Evolutionary conservation across 2,888 invertebrate species (phyloP).

Genomic region (Eilema sororculum): DNA sequence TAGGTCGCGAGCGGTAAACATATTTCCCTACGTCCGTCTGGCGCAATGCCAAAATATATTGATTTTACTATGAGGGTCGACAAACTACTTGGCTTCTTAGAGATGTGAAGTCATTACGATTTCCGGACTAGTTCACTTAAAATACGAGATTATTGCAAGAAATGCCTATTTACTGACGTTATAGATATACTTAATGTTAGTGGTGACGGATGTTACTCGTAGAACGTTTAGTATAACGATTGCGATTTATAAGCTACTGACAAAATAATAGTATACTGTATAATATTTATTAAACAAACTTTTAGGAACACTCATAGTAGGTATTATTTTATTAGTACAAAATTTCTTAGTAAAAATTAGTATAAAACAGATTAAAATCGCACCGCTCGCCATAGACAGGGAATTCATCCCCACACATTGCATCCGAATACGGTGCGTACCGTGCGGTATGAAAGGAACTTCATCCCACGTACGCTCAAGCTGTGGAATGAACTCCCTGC

Average conservation of each 20-base stretch:
- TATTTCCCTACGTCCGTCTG: slow-evolving; percentile 61
- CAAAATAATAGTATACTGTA: background rate
- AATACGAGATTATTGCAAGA: slow-evolving; percentile 12
- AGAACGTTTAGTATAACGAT: background rate
- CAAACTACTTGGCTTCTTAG: slow-evolving; percentile 39
- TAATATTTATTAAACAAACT: no score
- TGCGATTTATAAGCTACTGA: background rate
- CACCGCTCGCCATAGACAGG: no score
- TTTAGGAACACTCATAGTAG: no score
- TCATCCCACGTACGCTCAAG: no score
- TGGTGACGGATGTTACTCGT: background rate
- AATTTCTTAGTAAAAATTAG: no score
- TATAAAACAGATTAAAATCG: no score
- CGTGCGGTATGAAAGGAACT: no score
- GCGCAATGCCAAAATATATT: slow-evolving; percentile 65
- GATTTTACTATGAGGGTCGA: slow-evolving; percentile 59
- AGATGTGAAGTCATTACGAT: slow-evolving; percentile 31
- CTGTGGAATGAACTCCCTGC: no score
- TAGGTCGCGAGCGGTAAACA: slow-evolving; percentile 64
- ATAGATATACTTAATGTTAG: background rate
- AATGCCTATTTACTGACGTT: background rate
- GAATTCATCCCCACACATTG: no score
- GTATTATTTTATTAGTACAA: no score
- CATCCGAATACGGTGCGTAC: no score
- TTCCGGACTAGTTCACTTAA: slow-evolving; percentile 26